phyloP scores from a whole-genome alignment of 2,888 invertebrate genomes.

The Priocnemis perturbator region DNA sequence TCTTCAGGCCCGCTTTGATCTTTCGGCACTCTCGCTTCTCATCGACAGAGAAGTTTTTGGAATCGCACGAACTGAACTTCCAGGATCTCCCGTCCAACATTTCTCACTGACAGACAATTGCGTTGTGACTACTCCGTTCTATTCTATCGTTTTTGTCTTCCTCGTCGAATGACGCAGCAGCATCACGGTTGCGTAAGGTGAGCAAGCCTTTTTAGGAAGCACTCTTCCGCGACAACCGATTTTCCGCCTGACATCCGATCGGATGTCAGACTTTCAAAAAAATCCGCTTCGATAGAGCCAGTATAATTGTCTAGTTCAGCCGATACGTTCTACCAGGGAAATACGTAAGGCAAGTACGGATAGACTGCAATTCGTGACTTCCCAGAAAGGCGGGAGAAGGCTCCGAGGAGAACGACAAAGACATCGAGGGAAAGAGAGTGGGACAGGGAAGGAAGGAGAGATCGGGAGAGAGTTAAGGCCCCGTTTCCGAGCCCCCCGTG shows the following conservation, averaged over 20 bases:
- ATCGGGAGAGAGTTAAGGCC: conserved; percentile 19
- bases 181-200: not conserved
- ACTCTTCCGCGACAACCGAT: no score
- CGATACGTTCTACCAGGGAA: not conserved
- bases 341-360: conserved; percentile 39
- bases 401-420: conserved; percentile 2
- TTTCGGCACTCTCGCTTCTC: conserved; percentile 57
- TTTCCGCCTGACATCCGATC: no score
- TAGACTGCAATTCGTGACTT: conserved; percentile 57
- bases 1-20: conserved; percentile 60
- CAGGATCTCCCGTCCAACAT: not conserved
- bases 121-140: no score
- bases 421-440: no score
- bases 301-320: no score
- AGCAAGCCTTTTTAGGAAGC: not conserved
- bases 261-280: conserved; percentile 36
- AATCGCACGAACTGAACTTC: conserved; percentile 9
- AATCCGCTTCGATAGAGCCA: conserved; percentile 17
- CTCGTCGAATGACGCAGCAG: no score
- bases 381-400: conserved; percentile 54
- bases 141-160: no score
- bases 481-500: conserved; percentile 64
- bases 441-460: no score
- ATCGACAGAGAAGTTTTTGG: conserved; percentile 13
- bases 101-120: not conserved